Base-by-base conservation (phyloP, 1,140 invertebrate genomes). In the Diabrotica virgifera region DNA sequence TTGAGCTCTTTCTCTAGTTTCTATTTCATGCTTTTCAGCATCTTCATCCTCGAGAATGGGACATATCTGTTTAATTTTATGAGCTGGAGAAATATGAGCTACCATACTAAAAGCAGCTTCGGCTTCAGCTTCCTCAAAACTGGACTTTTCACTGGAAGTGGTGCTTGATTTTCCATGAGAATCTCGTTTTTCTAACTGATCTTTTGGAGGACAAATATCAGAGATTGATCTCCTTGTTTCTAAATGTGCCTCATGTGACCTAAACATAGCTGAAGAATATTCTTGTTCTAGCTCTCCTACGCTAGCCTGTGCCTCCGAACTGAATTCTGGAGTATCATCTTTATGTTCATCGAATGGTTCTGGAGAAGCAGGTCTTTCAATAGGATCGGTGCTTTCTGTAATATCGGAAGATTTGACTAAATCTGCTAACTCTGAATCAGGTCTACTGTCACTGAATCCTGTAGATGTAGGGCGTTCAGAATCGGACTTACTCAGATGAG, bases 31-130 rank as follows among this genome's bases (percentile, higher is more conserved):
- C 51, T 83, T 80, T 72, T 85, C 84, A 8, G 82, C 82, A 61
- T 77, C 78, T 61, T 78, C 79, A 64, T 85, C 83, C 72, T 86
- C 84, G 9, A 82, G 74, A 59, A 85, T 85, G 0, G 84, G 80
- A 35, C 76, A 74, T 11, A 81, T 80, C 63, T 79, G 75, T 66
- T 77, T 76, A 4, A 77, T 70, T 67, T 80, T 79, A 59, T 77
- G 74, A 8, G 73, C 72, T 24, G 79, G 79, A 11, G 77, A 79
- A 36, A 80, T 68, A 66, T 81, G 80, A 7, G 80, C 76, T 38
- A 80, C 77, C 79, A 80, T 80, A 59, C 76, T 80, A 65, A 82
- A 82, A 46, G 76, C 80, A 6, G 80, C 80, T 72, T 83, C 83
- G 51, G 81, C 81, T 77, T 83, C 82, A 14, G 80, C 80, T 71